Evolutionary conservation across 2,888 invertebrate species (phyloP), one percentile per base, ranked within the genome.

Genomic region (Drosophila nr. perissopoda): DNA sequence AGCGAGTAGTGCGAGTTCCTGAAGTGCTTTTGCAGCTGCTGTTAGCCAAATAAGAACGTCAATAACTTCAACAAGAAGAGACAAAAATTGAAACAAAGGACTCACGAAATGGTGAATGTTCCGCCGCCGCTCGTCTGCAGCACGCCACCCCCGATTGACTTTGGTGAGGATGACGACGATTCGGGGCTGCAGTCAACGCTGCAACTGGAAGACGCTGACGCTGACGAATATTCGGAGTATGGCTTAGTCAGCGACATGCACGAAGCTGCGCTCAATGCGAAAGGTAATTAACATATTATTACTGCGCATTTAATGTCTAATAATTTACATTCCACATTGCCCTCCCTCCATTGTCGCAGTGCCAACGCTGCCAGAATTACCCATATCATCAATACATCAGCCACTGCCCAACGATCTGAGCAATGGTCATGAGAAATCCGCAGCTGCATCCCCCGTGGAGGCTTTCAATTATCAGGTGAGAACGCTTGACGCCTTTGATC

Each of bases 81-180:
- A 45, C n/a, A n/a, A 36, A 65, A 66, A 54, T 68, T 78, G 40
- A 45, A 74, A 75, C 73, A 65, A 77, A 82, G 73, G 77, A 70
- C 56, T 38, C 64, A 57, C 93, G 93, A 92, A 93, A 92, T 94
- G 89, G 94, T 87, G 54, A 90, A 90, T 60, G 86, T 95, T 85
- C 95, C 95, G 78, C 94, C 95, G 78, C 94, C 94, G 72, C 92
- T 94, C 69, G 90, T 95, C 70, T 94, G 94, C 86, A 94, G 93
- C 88, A 94, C 95, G 54, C 95, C 95, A 64, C 95, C 95, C 54
- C 95, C 95, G 49, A 94, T 94, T 78, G 93, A 93, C 76, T 92
- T 92, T 69, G 91, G 91, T 7, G 93, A 87, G 58, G 92, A 92
- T 51, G 91, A 92, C 72, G 92, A 94, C 71, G 93, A 94, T 73